phyloP scores from a whole-genome alignment of 2,797 vertebrate genomes.

The Periparus ater region DNA sequence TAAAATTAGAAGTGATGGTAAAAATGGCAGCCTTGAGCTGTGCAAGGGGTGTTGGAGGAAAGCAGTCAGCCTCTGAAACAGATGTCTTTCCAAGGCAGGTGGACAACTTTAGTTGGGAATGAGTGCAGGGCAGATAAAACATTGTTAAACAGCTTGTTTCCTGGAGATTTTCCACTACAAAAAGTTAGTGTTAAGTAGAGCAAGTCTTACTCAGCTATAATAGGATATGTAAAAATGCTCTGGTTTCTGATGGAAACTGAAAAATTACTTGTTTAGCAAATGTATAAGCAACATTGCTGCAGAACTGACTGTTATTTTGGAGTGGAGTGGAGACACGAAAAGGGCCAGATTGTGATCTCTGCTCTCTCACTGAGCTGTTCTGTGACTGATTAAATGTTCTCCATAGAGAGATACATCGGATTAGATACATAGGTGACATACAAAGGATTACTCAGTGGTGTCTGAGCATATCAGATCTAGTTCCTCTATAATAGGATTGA shows the following conservation, averaged over 20 bases:
- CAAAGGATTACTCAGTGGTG: neutral
- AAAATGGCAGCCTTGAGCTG: conserved; percentile 1
- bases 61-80: conserved; percentile 19
- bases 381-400: conserved; percentile 29
- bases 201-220: conserved; percentile 53
- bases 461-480: neutral
- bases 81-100: conserved; percentile 51
- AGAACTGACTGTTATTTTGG: neutral
- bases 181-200: conserved; percentile 42
- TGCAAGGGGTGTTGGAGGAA: neutral
- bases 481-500: neutral
- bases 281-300: conserved; percentile 29
- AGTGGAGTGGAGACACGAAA: neutral
- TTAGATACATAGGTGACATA: neutral
- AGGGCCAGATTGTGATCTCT: conserved; percentile 40
- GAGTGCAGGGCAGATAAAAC: conserved; percentile 46
- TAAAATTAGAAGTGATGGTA: conserved; percentile 27
- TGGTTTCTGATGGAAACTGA: conserved; percentile 51
- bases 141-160: conserved; percentile 52
- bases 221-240: conserved; percentile 56
- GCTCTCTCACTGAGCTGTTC: neutral
- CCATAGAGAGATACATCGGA: neutral
- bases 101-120: conserved; percentile 35
- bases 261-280: conserved; percentile 49
- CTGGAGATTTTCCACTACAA: conserved; percentile 65